Evolutionary conservation across 2,888 invertebrate genomes (phyloP), one percentile per base, ranked within the genome.

Genomic region (Metopia argyrocephala): DNA sequence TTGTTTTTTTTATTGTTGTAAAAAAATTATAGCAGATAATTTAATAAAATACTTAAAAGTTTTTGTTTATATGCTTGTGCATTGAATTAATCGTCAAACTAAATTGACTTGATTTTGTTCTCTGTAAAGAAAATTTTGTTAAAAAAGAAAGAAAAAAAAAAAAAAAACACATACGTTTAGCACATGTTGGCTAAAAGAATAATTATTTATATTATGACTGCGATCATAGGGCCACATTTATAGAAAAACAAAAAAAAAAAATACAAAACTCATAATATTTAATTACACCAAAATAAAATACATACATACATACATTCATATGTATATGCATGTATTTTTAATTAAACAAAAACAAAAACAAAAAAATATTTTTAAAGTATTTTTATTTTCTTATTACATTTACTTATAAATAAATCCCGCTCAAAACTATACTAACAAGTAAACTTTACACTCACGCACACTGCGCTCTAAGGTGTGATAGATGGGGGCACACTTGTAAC

Each of bases 131-230:
- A 15, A 38, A 38, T 38, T 38, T 38, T 12, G 38, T 38, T 38
- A 38, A 38, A 38, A 38, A 12, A 38, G 12, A 38, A n/a, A 38
- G 38, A 38, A 15, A 38, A 38, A 38, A 38, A 1, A 38, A 9
- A 15, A 38, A 2, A 15, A 12, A 9, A 38, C 38, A 38, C 38
- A 38, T 38, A 38, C 38, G 38, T 38, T 38, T 38, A 59, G 65
- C 79, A 75, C 70, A 80, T 80, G 76, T 66, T 71, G 57, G 46
- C 79, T 65, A 45, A 71, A 79, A 62, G 56, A 70, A 65, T 79
- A 38, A 38, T 57, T 74, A 57, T 9, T 50, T 57, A 50, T 62
- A 62, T 56, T 46, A 23, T 9, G 59, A 48, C 52, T 68, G 59
- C 65, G 65, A 70, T 75, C 66, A 76, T 66, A 56, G 61, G 64